Evolutionary conservation across 2,888 invertebrate genomes (phyloP), one percentile per base, ranked within the genome.

Genomic region (Belgica antarctica): DNA sequence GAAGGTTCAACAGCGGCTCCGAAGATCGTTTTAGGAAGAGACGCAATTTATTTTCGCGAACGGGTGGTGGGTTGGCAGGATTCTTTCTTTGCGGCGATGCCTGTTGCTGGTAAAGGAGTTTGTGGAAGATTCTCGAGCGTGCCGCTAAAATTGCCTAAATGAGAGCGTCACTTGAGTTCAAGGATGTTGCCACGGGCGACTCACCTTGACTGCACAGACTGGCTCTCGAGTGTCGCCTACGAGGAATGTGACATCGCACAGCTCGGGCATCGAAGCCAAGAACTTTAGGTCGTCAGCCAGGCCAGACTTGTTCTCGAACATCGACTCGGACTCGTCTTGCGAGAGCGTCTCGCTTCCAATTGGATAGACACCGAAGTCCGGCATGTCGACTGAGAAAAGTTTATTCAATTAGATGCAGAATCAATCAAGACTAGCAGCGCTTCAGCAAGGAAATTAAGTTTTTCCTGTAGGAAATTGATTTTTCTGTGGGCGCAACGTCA

Each of bases 281-380:
- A 88, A 88, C 80, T 88, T 88, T 86, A 89, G 86, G 78, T 89
- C 88, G 75, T 88, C 87, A 1, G 87, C 87, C 73, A 88, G 81
- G 71, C 87, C 88, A 73, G 81, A 79, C 77, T 87, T 87, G 79
- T 88, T 88, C 78, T 88, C 88, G 76, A 87, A 88, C 31, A 85
- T 85, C 17, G 47, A 47, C 8, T 68, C 68, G 1, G 66, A 66
- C 7, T 66, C 66, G 27, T 66, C 66, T 52, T 52, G 47, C 25
- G 47, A 63, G 2, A 41, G 19, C 12, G 47, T 25, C 7, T 52
- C 66, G 7, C 25, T 22, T 28, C 10, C 41, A 15, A 41, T 22
- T 27, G 66, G 66, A 66, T 65, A 65, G 5, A 66, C 52, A n/a
- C 57, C 52, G 2, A 68, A 57, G 28, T 68, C 68, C n/a, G 68